Base-by-base conservation (phyloP, 1,140 invertebrate species). In the Diorhabda elongata region DNA sequence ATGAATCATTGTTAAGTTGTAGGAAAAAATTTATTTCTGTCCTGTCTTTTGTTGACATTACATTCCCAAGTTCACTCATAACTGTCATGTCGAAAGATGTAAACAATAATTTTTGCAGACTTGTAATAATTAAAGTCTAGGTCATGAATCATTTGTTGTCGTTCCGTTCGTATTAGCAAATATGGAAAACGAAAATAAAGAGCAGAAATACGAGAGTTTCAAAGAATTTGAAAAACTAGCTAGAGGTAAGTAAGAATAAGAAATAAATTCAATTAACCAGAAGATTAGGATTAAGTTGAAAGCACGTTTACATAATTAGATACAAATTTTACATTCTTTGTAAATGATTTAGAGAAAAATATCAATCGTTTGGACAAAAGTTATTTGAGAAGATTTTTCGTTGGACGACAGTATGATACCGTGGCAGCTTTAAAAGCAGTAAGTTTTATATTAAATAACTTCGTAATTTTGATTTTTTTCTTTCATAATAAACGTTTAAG, bases 401-500 rank as follows among this genome's bases (percentile, higher is more conserved):
- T 56, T 56, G 66, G 66, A 5, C 58, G 59, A 11, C 59, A 62
- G 11, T 61, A 61, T 42, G 60, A 68, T 52, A 26, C 26, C 3
- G 7, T 42, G 41, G n/a, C 7, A 60, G 44, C 66, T 52, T 26
- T 68, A 11, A 68, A 61, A 61, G 60, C 66, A 44, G 66, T 68
- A 68, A 68, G 66, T 68, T 42, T 2, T n/a, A 41, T 52, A 52
- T 3, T 52, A 3, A 52, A 6, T 52, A 52, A 11, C 11, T 11
- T 11, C 11, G 11, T 11, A 11, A 8, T 52, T 2, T 8, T 52
- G 6, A 52, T 3, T 26, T 26, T 26, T 26, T 26, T 26, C 26
- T 26, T 26, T 26, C 26, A 26, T 26, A 26, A 26, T 26, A 26
- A 26, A 26, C 1, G 41, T 44, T 68, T 52, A 5, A 68, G 66